A percentile compares a stretch with the other conserved stretches of the same genome.
phyloP scores from a whole-genome alignment of 2,797 vertebrate species.

The Helarctos malayanus region DNA sequence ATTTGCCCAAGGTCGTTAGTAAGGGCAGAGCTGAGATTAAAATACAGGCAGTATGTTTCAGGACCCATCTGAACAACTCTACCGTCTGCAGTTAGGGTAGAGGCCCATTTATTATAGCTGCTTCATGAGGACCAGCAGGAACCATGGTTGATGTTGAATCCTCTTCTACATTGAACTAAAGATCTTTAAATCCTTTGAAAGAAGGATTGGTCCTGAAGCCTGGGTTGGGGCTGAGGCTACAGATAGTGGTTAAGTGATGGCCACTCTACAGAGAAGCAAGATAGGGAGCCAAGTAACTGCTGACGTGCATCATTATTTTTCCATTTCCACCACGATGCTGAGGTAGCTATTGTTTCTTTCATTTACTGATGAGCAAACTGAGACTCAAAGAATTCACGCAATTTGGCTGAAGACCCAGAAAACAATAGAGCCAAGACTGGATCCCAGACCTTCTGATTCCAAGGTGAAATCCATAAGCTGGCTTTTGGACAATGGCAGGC shows the following conservation, averaged over 20 bases:
- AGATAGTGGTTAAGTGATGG: neutral
- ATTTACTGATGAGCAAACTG: neutral
- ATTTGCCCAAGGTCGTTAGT: neutral
- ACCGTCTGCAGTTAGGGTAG: neutral
- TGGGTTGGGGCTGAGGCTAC: neutral
- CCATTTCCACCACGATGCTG: neutral
- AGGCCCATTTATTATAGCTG: neutral
- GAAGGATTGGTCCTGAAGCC: neutral
- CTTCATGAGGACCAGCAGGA: neutral
- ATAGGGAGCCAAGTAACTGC: neutral
- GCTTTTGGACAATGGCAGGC: neutral
- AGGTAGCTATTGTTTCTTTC: neutral
- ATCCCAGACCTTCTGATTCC: neutral
- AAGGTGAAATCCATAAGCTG: neutral
- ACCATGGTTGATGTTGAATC: neutral
- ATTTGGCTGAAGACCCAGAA: neutral
- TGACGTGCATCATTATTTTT: neutral
- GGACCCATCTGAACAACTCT: neutral
- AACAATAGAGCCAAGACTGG: neutral
- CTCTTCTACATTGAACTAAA: neutral
- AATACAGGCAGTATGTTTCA: neutral
- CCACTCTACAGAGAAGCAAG: neutral
- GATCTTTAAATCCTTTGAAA: neutral
- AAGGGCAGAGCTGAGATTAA: conserved; percentile 2
- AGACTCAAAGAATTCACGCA: neutral